Evolutionary conservation across 1,140 invertebrate genomes (phyloP), one percentile per base, ranked within the genome.

Genomic region (Conus betulinus): DNA sequence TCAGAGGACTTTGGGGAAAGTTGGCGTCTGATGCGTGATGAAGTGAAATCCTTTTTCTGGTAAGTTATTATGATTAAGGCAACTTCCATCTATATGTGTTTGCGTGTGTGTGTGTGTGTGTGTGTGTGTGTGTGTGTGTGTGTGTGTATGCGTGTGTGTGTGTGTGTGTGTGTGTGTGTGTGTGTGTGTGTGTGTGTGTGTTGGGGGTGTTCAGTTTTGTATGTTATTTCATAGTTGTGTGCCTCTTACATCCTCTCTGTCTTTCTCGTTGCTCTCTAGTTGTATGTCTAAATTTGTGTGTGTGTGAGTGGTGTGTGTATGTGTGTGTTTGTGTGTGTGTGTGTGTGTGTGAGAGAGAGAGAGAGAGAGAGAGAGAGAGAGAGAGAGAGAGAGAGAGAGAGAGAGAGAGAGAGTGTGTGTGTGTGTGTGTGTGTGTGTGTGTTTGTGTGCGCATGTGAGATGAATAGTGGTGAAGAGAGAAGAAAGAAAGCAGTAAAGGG

Each of bases 21-120:
- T 0, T 98, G 97, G 97, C 95, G 94, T 23, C 78, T 96, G 57
- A 95, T 97, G 76, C 96, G 97, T 89, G 96, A 96, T 82, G 97
- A 96, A 93, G 98, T 98, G 0, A 98, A 98, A 93, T 96, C 97
- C 0, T 97, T 97, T 93, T 97, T 96, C 92, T 97, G 97, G 97
- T 96, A 25, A 39, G 76, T 17, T n/a, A 39, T 39, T 39, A 39
- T 39, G 39, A 39, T 39, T 39, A 39, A 1, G 39, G 39, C 39
- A 39, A 39, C 39, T 39, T 39, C 39, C 39, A 39, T 39, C 39
- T 39, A n/a, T n/a, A n/a, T n/a, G n/a, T n/a, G 67, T 10, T 74
- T 74, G n/a, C n/a, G 17, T 74, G 7, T 74, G 67, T 74, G 67
- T 74, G 7, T 74, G 17, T 74, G 7, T 20, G 5, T 23, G 67